Evolutionary conservation across 2,888 invertebrate genomes (phyloP).

Genomic region (Stenchaetothrips biformis): DNA sequence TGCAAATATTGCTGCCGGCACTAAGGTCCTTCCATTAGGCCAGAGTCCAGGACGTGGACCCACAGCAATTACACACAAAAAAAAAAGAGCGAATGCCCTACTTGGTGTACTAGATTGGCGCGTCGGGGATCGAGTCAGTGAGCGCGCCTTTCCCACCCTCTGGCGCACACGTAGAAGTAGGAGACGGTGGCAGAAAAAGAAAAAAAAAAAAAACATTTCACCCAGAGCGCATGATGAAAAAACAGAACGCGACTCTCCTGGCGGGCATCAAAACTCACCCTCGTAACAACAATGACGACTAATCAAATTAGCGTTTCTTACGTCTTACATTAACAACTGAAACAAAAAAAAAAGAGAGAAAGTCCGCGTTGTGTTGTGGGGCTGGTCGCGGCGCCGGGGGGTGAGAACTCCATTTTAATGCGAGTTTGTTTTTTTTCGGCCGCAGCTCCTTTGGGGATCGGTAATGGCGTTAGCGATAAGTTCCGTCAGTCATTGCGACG

Average conservation of each 20-base stretch:
- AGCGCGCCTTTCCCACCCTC: too few relatives aligned
- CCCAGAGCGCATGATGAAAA: neutral
- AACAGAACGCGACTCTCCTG: neutral
- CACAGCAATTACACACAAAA: too few relatives aligned
- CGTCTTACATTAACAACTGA: slow-evolving; percentile 21
- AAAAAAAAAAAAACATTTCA: neutral
- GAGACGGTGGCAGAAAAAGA: neutral
- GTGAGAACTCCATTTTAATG: slow-evolving; percentile 16
- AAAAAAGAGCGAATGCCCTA: too few relatives aligned
- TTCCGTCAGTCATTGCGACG: slow-evolving; percentile 14
- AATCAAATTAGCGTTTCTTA: slow-evolving; percentile 25
- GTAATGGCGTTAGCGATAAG: slow-evolving; percentile 11
- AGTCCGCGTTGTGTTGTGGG: neutral
- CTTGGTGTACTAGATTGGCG: too few relatives aligned
- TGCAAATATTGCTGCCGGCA: too few relatives aligned
- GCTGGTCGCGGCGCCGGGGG: neutral
- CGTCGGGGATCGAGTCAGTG: too few relatives aligned
- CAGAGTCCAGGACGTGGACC: too few relatives aligned
- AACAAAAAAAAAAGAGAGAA: neutral
- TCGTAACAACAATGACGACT: neutral
- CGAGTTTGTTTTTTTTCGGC: neutral
- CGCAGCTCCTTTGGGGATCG: neutral
- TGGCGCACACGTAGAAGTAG: too few relatives aligned
- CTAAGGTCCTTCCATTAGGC: too few relatives aligned
- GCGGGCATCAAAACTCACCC: neutral